Evolutionary conservation across 1,140 invertebrate species (phyloP).

Genomic region (Lordiphosa mommai): DNA sequence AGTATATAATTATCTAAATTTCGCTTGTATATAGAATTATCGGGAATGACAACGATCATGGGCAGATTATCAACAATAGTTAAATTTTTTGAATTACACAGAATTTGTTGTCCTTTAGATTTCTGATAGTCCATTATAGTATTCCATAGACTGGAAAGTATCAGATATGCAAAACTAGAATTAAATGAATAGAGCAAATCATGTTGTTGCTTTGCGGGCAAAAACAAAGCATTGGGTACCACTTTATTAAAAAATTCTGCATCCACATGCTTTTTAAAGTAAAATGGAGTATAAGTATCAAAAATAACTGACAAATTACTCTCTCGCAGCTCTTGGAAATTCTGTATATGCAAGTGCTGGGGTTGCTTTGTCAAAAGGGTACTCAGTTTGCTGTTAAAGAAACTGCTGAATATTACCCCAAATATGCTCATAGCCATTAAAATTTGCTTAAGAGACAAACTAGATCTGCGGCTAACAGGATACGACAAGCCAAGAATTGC

Average conservation of each 20-base stretch:
- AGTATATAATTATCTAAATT: not conserved
- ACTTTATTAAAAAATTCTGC: not conserved
- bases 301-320: slow-evolving; percentile 17
- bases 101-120: not conserved
- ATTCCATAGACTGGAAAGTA: not conserved
- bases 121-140: not conserved
- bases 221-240: not conserved
- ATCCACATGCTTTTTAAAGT: too few relatives aligned
- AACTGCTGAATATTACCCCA: slow-evolving; percentile 18
- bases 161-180: slow-evolving; percentile 1
- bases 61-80: not conserved
- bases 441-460: slow-evolving; percentile 13
- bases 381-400: slow-evolving; percentile 29
- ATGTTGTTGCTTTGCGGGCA: not conserved
- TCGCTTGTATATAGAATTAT: not conserved
- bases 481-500: slow-evolving; percentile 26
- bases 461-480: not conserved
- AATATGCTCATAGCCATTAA: slow-evolving; percentile 26
- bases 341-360: not conserved
- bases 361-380: slow-evolving; percentile 22
- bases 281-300: not conserved
- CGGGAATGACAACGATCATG: not conserved
- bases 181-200: slow-evolving; percentile 1
- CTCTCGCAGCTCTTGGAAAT: slow-evolving; percentile 18
- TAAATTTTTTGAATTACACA: not conserved